These are phyloP conservation scores for Apogon hyalosoma DNA, from an alignment of 2,797 vertebrate genomes.

Conservation along the genomic window DNA sequence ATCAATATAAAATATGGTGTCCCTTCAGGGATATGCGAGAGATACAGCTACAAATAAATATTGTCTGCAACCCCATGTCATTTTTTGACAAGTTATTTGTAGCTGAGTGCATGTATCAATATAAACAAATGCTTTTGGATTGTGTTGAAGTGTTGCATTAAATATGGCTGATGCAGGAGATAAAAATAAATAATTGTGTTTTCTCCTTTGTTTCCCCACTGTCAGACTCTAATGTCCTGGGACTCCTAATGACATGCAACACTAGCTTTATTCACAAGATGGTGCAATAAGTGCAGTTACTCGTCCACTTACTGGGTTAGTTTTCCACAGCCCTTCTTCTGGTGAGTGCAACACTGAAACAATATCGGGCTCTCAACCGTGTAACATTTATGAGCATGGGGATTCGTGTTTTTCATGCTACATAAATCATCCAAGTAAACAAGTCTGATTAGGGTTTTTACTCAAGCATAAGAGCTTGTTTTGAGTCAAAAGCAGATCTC, in stretches of 20 bases:
- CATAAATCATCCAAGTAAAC: conserved; percentile 71
- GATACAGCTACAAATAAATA: conserved; percentile 63
- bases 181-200: conserved; percentile 30
- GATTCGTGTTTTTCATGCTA: conserved; percentile 60
- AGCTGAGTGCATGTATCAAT: conserved; percentile 37
- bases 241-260: conserved; percentile 69
- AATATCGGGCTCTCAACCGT: conserved; percentile 57
- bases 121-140: conserved; percentile 39
- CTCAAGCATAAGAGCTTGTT: conserved; percentile 54
- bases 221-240: conserved; percentile 29
- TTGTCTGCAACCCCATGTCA: conserved; percentile 53
- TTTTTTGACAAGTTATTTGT: conserved; percentile 51
- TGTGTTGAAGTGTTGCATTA: conserved; percentile 37
- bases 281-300: conserved; percentile 81
- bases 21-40: conserved; percentile 48
- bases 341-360: conserved; percentile 52
- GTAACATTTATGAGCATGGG: conserved; percentile 67
- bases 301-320: conserved; percentile 42
- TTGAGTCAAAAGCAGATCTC: conserved; percentile 61
- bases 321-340: conserved; percentile 34
- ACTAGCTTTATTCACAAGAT: conserved; percentile 82
- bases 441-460: conserved; percentile 66
- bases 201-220: background rate
- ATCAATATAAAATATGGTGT: conserved; percentile 66
- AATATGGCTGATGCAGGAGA: conserved; percentile 23